Evolutionary conservation across 2,113 vertebrate species (phyloP).

Genomic region (Odontophorus gujanensis): DNA sequence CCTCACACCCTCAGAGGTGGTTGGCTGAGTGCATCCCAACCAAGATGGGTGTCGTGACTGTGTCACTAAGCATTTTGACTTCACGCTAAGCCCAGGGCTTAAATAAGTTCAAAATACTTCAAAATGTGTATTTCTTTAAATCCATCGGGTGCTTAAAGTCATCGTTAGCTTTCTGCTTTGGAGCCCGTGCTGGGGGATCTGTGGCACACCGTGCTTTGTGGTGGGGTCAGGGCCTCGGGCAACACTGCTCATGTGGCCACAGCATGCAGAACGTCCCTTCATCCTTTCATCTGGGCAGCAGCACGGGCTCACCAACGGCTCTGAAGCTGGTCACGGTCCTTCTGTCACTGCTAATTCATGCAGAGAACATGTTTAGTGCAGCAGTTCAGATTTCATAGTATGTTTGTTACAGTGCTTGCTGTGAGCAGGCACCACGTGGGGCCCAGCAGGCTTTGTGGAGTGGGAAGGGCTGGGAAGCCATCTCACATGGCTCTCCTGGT

Average conservation of each 20-base stretch:
- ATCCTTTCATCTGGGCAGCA: background rate
- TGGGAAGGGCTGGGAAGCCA: background rate
- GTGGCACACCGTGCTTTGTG: too few species aligned
- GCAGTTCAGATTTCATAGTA: background rate
- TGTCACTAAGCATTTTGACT: too few species aligned
- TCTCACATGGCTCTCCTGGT: background rate
- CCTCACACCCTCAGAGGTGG: background rate
- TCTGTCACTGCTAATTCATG: fast-evolving
- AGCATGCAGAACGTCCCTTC: background rate
- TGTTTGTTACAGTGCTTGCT: background rate
- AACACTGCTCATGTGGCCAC: background rate
- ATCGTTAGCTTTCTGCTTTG: background rate
- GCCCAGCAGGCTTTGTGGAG: background rate
- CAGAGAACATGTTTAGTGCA: background rate
- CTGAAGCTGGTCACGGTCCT: background rate
- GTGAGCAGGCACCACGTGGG: background rate
- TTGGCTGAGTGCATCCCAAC: background rate
- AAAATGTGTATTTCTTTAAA: background rate
- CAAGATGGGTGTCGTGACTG: background rate
- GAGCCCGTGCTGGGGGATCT: background rate
- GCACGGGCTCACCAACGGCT: background rate
- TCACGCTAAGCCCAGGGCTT: background rate
- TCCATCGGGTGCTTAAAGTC: background rate
- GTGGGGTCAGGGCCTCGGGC: too few species aligned
- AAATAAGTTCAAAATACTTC: background rate